phyloP scores from a whole-genome alignment of 2,888 invertebrate species.

The Protodeltote pygarga region DNA sequence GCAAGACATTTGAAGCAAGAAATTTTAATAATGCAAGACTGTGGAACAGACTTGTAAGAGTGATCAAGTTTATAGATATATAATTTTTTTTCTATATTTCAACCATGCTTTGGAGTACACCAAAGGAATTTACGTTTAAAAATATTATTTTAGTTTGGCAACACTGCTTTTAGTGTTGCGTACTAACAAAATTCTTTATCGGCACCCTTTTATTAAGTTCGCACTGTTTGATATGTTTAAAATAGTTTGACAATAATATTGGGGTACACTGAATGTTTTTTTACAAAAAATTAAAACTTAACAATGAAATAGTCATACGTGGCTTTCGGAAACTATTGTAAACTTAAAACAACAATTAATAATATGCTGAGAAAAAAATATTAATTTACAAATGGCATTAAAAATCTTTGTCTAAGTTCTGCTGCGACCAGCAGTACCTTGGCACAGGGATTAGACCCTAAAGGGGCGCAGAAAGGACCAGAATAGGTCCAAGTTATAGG shows the following conservation, averaged over 20 bases:
- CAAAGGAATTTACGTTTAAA: constrained; percentile 42
- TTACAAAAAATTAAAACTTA: too few species aligned
- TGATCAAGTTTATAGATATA: constrained; percentile 39
- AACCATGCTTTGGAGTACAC: constrained; percentile 44
- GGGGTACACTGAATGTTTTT: too few species aligned
- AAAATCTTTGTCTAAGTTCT: too few species aligned
- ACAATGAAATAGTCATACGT: too few species aligned
- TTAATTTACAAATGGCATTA: background rate
- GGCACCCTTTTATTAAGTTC: constrained; percentile 32
- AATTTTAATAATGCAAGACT: constrained; percentile 32
- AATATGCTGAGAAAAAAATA: background rate
- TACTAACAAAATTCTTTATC: constrained; percentile 41
- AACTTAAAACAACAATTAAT: too few species aligned
- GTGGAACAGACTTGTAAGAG: constrained; percentile 40
- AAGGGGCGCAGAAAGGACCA: too few species aligned
- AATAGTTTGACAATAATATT: constrained; percentile 14
- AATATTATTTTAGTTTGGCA: constrained; percentile 29
- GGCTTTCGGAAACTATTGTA: too few species aligned
- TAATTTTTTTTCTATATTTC: constrained; percentile 25
- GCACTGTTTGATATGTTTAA: constrained; percentile 41
- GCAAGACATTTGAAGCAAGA: constrained; percentile 26
- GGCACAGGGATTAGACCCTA: too few species aligned
- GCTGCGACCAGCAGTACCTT: too few species aligned
- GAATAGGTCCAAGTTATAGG: too few species aligned
- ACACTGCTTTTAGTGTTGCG: constrained; percentile 24